Evolutionary conservation across 2,797 vertebrate species (phyloP).

Genomic region (Propithecus deckenii): DNA sequence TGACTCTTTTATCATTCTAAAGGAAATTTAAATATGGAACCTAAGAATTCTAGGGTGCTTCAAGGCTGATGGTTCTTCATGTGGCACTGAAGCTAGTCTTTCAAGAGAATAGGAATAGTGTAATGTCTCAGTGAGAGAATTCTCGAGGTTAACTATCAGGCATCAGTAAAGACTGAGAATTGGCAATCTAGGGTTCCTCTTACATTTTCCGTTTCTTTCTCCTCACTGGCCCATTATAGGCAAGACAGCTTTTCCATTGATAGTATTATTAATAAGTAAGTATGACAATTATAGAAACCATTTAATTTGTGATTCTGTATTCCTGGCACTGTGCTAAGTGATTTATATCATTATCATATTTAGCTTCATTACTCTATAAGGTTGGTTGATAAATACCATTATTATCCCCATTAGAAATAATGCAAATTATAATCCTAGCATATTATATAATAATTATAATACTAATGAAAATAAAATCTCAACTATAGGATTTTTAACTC

Average conservation of each 20-base stretch:
- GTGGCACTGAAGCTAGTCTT: neutral
- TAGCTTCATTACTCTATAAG: neutral
- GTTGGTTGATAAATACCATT: neutral
- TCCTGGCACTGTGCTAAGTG: neutral
- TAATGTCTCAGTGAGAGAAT: neutral
- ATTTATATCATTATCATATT: neutral
- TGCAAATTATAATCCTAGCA: neutral
- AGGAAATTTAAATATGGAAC: neutral
- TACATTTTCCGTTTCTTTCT: neutral
- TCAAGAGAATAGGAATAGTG: neutral
- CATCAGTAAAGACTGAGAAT: neutral
- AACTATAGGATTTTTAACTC: neutral
- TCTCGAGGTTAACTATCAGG: neutral
- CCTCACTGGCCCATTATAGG: neutral
- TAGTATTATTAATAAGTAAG: neutral
- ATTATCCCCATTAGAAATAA: neutral
- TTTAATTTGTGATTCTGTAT: neutral
- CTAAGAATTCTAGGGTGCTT: neutral
- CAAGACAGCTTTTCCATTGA: neutral
- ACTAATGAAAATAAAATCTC: neutral
- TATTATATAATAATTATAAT: neutral
- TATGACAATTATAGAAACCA: neutral
- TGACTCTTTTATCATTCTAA: neutral
- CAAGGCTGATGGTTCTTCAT: neutral
- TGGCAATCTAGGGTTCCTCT: neutral